Percentiles rank a stretch among this genome's conserved stretches.
phyloP scores from a whole-genome alignment of 2,888 invertebrate genomes.

The Cyclophora albipunctata region DNA sequence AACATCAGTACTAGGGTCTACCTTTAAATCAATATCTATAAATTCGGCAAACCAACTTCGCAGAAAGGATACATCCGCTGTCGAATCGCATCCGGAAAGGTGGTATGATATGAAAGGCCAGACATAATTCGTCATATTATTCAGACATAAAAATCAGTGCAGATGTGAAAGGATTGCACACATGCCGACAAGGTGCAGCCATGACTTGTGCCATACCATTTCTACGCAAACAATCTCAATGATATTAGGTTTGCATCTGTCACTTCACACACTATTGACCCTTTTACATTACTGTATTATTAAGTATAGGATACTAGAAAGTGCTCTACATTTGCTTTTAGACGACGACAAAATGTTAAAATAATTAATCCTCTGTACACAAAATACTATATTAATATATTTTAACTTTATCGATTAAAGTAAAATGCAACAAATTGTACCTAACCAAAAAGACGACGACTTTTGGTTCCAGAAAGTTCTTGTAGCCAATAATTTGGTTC shows the following conservation, averaged over 20 bases:
- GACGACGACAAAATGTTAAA: too few relatives aligned
- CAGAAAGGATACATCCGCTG: constrained; percentile 57
- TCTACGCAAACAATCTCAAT: constrained; percentile 44
- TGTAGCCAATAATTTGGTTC: constrained; percentile 20
- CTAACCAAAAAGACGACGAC: constrained; percentile 14
- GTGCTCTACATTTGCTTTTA: not conserved
- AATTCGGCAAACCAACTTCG: too few relatives aligned
- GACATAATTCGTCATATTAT: constrained; percentile 73
- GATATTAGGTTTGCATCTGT: constrained; percentile 45
- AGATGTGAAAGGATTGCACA: constrained; percentile 74
- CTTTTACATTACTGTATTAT: constrained; percentile 11
- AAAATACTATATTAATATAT: too few relatives aligned
- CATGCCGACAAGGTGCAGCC: constrained; percentile 64
- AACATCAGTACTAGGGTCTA: too few relatives aligned
- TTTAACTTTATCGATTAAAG: too few relatives aligned
- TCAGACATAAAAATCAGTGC: constrained; percentile 73
- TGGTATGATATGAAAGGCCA: constrained; percentile 62
- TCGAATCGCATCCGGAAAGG: constrained; percentile 69
- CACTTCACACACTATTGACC: constrained; percentile 27
- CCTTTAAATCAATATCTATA: too few relatives aligned
- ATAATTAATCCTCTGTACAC: too few relatives aligned
- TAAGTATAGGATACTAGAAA: too few relatives aligned
- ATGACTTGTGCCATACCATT: constrained; percentile 67
- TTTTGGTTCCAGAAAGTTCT: constrained; percentile 15
- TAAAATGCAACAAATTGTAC: too few relatives aligned